These are phyloP conservation scores for Cylloceria caligata DNA, from an alignment of 2,888 invertebrate genomes.

Conservation along the genomic window DNA sequence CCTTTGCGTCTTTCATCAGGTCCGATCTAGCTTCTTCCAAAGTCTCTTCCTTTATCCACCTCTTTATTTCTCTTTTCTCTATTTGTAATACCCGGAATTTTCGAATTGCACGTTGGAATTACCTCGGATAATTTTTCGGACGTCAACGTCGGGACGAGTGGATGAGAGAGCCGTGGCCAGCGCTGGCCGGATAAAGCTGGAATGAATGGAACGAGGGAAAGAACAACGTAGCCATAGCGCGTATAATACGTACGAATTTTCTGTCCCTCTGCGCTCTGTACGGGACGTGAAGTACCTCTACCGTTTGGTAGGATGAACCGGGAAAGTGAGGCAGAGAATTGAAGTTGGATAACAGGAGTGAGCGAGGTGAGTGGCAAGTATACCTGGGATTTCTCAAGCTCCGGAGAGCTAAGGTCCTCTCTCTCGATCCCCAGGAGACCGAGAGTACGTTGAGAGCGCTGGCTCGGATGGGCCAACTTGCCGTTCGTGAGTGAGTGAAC, in stretches of 20 bases:
- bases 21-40: neutral
- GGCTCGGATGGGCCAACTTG: constrained; percentile 56
- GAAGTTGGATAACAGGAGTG: constrained; percentile 33
- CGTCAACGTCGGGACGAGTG: constrained; percentile 30
- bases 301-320: constrained; percentile 33
- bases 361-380: constrained; percentile 23
- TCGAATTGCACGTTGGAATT: constrained; percentile 50
- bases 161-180: constrained; percentile 37
- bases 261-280: constrained; percentile 15
- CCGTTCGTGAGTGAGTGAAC: constrained; percentile 42
- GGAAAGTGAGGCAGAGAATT: constrained; percentile 50
- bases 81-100: constrained; percentile 48
- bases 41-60: constrained; percentile 22
- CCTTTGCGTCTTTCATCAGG: constrained; percentile 24
- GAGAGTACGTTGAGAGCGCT: constrained; percentile 29
- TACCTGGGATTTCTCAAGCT: constrained; percentile 56
- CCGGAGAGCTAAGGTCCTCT: constrained; percentile 47
- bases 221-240: constrained; percentile 19
- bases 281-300: constrained; percentile 49
- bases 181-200: constrained; percentile 6
- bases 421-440: constrained; percentile 44
- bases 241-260: constrained; percentile 38
- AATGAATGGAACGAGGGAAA: constrained; percentile 51
- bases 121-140: constrained; percentile 48
- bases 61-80: constrained; percentile 29